phyloP scores from a whole-genome alignment of 1,140 invertebrate species.

The Acyrthosiphon pisum region DNA sequence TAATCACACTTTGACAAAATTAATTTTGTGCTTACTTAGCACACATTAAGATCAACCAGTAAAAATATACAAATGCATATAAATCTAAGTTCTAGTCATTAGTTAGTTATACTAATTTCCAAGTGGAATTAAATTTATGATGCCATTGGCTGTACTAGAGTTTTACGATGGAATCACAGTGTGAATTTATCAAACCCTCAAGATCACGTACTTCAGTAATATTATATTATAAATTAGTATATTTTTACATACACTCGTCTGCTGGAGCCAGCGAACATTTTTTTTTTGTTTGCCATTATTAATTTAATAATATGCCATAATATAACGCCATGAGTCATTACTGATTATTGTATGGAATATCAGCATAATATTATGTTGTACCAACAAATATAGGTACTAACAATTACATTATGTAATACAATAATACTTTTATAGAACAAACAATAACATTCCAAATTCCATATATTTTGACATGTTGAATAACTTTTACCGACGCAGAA shows the following conservation, averaged over 20 bases:
- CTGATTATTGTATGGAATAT: not conserved
- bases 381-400: not conserved
- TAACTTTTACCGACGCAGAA: not conserved
- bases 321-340: too few relatives aligned
- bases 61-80: too few relatives aligned
- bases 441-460: not conserved
- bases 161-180: not conserved
- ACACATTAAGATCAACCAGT: too few relatives aligned
- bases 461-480: not conserved
- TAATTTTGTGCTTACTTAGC: too few relatives aligned
- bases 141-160: not conserved
- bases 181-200: not conserved
- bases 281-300: not conserved
- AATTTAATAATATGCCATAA: not conserved
- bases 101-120: not conserved
- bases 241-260: too few relatives aligned
- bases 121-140: not conserved
- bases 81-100: too few relatives aligned
- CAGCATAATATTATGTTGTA: not conserved
- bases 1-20: too few relatives aligned
- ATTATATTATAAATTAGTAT: not conserved
- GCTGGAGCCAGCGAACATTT: too few relatives aligned
- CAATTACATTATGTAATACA: not conserved
- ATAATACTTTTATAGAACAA: not conserved
- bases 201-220: not conserved